Evolutionary conservation across 2,113 vertebrate genomes (phyloP).

Genomic region (Corythornis madagascariensis): DNA sequence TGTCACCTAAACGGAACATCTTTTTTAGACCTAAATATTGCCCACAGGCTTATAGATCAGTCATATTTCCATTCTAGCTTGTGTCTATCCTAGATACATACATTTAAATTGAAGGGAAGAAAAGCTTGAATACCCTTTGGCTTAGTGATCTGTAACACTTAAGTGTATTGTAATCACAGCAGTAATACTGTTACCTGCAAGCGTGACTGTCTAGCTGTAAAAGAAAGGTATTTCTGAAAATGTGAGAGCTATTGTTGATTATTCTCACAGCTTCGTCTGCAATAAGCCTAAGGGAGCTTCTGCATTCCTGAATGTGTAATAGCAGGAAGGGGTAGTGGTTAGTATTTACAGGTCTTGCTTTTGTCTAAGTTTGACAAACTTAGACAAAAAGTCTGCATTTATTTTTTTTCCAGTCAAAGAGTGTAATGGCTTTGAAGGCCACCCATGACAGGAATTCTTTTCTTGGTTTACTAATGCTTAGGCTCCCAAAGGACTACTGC

Average conservation of each 20-base stretch:
- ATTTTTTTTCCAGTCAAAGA: neutral
- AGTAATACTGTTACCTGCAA: neutral
- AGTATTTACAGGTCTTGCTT: neutral
- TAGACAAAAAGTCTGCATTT: neutral
- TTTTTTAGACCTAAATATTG: constrained; percentile 46
- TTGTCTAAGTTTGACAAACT: neutral
- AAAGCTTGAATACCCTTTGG: neutral
- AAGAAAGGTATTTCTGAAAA: neutral
- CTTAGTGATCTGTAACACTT: neutral
- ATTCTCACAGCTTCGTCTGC: neutral
- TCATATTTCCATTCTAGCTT: neutral
- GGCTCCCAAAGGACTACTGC: neutral
- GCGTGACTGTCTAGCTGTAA: neutral
- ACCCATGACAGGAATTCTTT: neutral
- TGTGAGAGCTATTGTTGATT: neutral
- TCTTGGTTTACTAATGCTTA: neutral
- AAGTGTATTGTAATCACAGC: neutral
- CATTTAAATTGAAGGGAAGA: neutral
- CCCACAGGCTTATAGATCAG: constrained; percentile 7
- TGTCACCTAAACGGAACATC: constrained; percentile 18
- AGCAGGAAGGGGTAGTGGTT: neutral
- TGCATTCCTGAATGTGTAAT: neutral
- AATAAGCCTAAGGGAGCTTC: neutral
- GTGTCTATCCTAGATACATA: neutral
- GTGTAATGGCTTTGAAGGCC: neutral